A percentile compares a stretch with the other conserved stretches of the same genome.
These are phyloP conservation scores for Hydrozoanthus gracilis DNA, from an alignment of 92 coral and sea anemone species.

Conservation along the genomic window DNA sequence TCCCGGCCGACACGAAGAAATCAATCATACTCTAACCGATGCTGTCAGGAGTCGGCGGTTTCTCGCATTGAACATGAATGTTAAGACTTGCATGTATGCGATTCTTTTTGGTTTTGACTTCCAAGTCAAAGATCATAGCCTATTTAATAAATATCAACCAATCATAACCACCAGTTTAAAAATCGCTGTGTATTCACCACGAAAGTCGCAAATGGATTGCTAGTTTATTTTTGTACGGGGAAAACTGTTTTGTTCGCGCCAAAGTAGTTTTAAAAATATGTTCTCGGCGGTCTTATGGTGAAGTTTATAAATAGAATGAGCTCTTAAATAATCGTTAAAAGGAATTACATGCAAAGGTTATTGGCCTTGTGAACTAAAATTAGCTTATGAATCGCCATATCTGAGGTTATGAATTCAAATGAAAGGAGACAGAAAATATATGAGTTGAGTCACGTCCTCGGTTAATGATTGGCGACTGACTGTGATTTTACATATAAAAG, in stretches of 20 bases:
- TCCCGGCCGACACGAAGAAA: background rate
- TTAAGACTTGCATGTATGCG: background rate
- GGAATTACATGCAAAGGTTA: background rate
- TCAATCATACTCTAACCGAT: background rate
- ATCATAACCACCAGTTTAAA: background rate
- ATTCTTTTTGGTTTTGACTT: too few species aligned
- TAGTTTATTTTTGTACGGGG: background rate
- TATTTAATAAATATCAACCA: constrained; percentile 7
- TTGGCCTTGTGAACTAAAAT: background rate
- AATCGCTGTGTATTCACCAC: background rate
- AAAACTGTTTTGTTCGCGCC: constrained; percentile 13
- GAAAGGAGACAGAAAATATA: constrained; percentile 17
- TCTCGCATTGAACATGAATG: background rate
- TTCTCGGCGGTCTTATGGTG: background rate
- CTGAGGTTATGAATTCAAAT: constrained; percentile 25
- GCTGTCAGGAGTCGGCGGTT: background rate
- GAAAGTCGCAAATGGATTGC: background rate
- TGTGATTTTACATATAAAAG: constrained; percentile 12
- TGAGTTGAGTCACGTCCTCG: constrained; percentile 20
- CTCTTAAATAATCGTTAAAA: background rate
- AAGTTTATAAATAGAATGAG: background rate
- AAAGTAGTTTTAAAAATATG: background rate
- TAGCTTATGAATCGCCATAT: constrained; percentile 19
- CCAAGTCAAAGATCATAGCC: background rate
- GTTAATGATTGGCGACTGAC: constrained; percentile 31